Evolutionary conservation across 2,888 invertebrate species (phyloP).

Genomic region (Caenorhabditis angaria): DNA sequence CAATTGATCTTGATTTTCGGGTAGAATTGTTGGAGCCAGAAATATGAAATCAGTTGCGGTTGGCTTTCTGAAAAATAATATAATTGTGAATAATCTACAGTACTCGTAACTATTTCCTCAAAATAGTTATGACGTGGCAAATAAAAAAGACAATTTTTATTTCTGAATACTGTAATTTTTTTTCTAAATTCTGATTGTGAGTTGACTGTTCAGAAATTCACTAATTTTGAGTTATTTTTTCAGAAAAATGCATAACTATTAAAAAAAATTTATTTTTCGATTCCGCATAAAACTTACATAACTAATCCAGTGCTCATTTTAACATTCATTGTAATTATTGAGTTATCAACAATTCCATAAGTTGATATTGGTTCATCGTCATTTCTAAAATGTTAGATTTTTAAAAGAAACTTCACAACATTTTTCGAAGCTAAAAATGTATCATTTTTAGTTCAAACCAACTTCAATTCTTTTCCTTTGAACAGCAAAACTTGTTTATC

Average conservation of each 20-base stretch:
- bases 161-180: not conserved
- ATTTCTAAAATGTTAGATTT: slow-evolving; percentile 8
- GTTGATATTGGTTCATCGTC: slow-evolving; percentile 22
- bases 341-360: slow-evolving; percentile 37
- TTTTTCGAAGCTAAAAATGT: too few species aligned
- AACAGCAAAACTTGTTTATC: slow-evolving; percentile 45
- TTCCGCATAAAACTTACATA: slow-evolving; percentile 1
- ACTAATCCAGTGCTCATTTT: slow-evolving; percentile 46
- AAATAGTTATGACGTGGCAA: too few species aligned
- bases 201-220: too few species aligned
- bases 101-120: too few species aligned
- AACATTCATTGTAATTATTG: slow-evolving; percentile 35
- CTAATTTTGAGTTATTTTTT: too few species aligned
- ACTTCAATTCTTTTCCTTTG: slow-evolving; percentile 54
- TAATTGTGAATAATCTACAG: too few species aligned
- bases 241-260: too few species aligned
- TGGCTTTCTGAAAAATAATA: slow-evolving; percentile 16
- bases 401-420: too few species aligned
- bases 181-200: too few species aligned
- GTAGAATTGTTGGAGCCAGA: slow-evolving; percentile 32
- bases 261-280: too few species aligned
- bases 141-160: too few species aligned
- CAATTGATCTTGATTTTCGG: slow-evolving; percentile 26
- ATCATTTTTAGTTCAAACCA: slow-evolving; percentile 1
- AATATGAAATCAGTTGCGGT: slow-evolving; percentile 36